phyloP scores from a whole-genome alignment of 2,113 vertebrate genomes.

The Bufo bufo region DNA sequence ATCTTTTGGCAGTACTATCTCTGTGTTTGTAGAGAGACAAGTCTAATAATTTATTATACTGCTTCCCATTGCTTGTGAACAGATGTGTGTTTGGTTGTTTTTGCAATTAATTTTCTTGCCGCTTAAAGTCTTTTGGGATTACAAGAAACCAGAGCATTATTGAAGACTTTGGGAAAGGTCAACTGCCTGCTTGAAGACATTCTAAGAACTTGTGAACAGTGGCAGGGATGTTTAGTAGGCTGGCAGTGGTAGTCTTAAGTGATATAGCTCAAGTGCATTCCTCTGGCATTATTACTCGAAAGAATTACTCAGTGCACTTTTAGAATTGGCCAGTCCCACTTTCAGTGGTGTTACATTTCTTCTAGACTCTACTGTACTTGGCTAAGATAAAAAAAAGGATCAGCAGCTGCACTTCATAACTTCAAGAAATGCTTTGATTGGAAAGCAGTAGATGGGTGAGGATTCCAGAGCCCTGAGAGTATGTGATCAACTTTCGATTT shows the following conservation, averaged over 20 bases:
- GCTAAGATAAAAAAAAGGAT: neutral
- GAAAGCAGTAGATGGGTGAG: neutral
- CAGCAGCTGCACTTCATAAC: neutral
- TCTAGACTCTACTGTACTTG: conserved; percentile 32
- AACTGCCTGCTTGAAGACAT: conserved; percentile 54
- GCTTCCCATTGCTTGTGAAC: neutral
- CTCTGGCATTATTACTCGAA: neutral
- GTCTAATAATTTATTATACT: neutral
- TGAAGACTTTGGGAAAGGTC: conserved; percentile 48
- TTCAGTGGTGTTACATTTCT: conserved; percentile 29
- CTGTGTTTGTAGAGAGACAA: neutral
- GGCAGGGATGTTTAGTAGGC: conserved; percentile 20
- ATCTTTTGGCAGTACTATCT: neutral
- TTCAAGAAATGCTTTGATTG: conserved; percentile 1
- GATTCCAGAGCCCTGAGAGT: fast-evolving
- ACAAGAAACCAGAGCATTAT: conserved; percentile 53
- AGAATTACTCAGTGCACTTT: conserved; percentile 40
- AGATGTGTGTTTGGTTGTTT: neutral
- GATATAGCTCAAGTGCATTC: conserved; percentile 31
- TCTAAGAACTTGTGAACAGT: conserved; percentile 34
- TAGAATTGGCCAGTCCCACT: conserved; percentile 51
- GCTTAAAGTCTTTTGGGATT: conserved; percentile 59
- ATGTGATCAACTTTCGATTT: conserved; percentile 14
- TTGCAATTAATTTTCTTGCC: conserved; percentile 40
- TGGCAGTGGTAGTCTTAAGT: neutral